These are phyloP conservation scores for Pionites leucogaster DNA, from an alignment of 2,113 vertebrate genomes.

Conservation along the genomic window DNA sequence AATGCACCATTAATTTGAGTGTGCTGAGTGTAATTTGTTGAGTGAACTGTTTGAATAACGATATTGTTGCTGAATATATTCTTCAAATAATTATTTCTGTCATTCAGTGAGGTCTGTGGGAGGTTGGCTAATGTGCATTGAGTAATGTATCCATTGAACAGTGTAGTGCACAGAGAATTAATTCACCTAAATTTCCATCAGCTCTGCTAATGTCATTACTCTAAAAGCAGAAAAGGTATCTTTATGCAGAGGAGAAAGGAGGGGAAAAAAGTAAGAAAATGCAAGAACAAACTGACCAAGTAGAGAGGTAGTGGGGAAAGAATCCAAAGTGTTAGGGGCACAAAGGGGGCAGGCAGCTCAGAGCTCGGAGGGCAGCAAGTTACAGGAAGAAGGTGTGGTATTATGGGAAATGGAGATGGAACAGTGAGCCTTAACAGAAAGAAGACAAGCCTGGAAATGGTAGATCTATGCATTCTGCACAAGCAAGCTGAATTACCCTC, in stretches of 20 bases:
- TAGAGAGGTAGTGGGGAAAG: neutral
- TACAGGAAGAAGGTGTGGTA: neutral
- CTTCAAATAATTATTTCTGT: constrained; percentile 1
- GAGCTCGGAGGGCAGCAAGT: neutral
- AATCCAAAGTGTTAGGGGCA: neutral
- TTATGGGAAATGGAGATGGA: neutral
- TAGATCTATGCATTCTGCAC: neutral
- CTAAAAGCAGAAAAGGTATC: neutral
- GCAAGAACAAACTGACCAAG: neutral
- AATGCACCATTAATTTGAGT: neutral
- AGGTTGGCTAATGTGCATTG: neutral
- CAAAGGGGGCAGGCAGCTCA: neutral
- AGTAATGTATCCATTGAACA: neutral
- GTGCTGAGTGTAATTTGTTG: neutral
- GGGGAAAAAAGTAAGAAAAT: neutral
- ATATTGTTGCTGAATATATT: neutral
- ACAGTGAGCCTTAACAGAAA: neutral
- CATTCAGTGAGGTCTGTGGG: neutral
- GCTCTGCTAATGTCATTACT: constrained; percentile 18
- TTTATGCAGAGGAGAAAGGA: neutral
- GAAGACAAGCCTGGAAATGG: neutral
- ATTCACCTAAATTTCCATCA: neutral
- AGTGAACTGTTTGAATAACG: constrained; percentile 1
- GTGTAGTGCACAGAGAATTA: neutral
- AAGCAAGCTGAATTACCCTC: neutral